Evolutionary conservation across 2,797 vertebrate genomes (phyloP), one percentile per base, ranked within the genome.

Genomic region (Aulostomus chinensis): DNA sequence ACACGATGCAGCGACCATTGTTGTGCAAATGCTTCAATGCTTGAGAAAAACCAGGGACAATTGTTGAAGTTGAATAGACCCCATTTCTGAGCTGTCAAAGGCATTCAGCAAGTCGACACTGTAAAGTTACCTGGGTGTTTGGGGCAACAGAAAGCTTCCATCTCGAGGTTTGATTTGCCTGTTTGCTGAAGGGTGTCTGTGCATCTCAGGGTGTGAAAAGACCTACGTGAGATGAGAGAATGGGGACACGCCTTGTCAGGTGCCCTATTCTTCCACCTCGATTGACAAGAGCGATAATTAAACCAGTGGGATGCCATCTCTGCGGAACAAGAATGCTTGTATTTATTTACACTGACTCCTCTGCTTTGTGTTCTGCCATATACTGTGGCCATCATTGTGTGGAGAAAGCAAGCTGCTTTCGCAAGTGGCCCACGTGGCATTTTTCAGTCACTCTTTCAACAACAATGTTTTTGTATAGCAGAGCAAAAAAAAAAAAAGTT

Each of bases 261-360:
- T 85, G 79, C 73, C 31, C 66, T 76, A 76, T 85, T 84, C 78
- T 87, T 89, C 82, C 52, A 64, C 73, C 73, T 67, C 78, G 78
- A 89, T 85, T 90, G 86, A 90, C 85, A 88, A 72, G 76, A 76
- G 82, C 62, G 81, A 88, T 91, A 88, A 88, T 91, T 89, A 92
- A 90, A 90, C 79, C 82, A 60, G 73, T 67, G 75, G 81, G 81
- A 85, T 73, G 76, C 72, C 83, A 72, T 78, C 76, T 80, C 79
- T 61, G 69, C 28, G 25, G 66, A 76, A 52, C 42, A 39, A 66
- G 68, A 84, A 82, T 57, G 68, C 66, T 80, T 76, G 78, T 83
- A 78, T 88, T 86, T 86, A 81, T 86, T 82, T 80, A 68, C 43
- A 54, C 80, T 58, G 66, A 81, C 71, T 68, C 58, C 53, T 58